phyloP scores from a whole-genome alignment of 2,113 vertebrate species.

The Axis porcinus region DNA sequence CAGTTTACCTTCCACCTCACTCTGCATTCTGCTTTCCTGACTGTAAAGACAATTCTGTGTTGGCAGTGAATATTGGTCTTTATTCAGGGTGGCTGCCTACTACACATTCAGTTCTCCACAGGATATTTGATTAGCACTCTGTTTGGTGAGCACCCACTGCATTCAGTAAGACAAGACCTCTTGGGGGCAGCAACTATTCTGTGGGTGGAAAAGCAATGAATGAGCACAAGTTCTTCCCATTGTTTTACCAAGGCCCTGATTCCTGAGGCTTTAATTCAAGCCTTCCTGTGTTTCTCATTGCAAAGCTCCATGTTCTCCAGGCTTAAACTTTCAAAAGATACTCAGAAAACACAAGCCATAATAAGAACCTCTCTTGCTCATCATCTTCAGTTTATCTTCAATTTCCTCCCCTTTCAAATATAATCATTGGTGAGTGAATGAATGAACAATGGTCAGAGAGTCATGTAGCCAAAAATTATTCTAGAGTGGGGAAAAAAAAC shows the following conservation, averaged over 20 bases:
- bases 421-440: not conserved
- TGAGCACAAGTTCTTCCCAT: not conserved
- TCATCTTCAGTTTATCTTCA: not conserved
- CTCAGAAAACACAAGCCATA: not conserved
- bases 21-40: not conserved
- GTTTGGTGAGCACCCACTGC: not conserved
- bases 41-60: not conserved
- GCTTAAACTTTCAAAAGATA: constrained; percentile 13
- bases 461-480: not conserved
- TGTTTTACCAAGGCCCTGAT: not conserved
- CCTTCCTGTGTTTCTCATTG: not conserved
- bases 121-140: not conserved
- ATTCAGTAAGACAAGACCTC: constrained; percentile 11
- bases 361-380: not conserved
- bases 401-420: not conserved
- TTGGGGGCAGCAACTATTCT: not conserved
- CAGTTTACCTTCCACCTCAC: not conserved
- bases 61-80: not conserved
- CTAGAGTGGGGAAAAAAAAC: not conserved
- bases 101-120: not conserved
- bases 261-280: not conserved
- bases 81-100: not conserved
- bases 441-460: not conserved
- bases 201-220: not conserved
- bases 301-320: not conserved